Evolutionary conservation across 2,888 invertebrate genomes (phyloP).

Genomic region (Ectemnius continuus): DNA sequence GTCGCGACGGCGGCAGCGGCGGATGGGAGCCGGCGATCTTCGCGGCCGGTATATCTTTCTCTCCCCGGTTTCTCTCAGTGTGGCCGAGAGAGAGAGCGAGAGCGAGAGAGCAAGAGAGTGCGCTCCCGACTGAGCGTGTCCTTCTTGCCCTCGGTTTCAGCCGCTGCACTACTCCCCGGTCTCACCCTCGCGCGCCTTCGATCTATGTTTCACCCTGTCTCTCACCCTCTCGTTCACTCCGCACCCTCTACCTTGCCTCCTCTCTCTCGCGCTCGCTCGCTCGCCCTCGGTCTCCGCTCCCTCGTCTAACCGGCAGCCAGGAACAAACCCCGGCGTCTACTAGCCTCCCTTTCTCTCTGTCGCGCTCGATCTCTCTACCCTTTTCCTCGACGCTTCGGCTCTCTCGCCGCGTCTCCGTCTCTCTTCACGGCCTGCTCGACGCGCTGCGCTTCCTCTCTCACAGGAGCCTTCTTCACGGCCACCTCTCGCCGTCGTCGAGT

Average conservation of each 20-base stretch:
- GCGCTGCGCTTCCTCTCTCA: constrained; percentile 3
- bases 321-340: constrained; percentile 33
- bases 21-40: too few relatives aligned
- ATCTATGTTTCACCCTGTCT: constrained; percentile 29
- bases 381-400: constrained; percentile 36
- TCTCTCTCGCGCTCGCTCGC: constrained; percentile 29
- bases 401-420: not conserved
- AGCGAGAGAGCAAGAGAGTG: not conserved
- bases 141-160: constrained; percentile 24
- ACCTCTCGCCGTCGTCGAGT: too few relatives aligned
- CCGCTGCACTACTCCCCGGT: constrained; percentile 18
- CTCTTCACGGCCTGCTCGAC: not conserved
- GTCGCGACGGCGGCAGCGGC: too few relatives aligned
- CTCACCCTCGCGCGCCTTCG: constrained; percentile 5
- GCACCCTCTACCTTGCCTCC: constrained; percentile 18
- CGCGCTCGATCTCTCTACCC: constrained; percentile 34
- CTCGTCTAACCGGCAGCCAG: constrained; percentile 41
- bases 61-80: constrained; percentile 4
- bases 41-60: constrained; percentile 8
- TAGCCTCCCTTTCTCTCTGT: constrained; percentile 53
- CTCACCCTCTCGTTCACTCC: constrained; percentile 31
- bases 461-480: not conserved
- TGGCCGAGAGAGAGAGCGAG: too few relatives aligned
- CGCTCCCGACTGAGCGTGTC: not conserved
- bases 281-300: constrained; percentile 38